Conservation (phyloP, 2,797 vertebrate species). For the Eutrigla gurnardus region DNA sequence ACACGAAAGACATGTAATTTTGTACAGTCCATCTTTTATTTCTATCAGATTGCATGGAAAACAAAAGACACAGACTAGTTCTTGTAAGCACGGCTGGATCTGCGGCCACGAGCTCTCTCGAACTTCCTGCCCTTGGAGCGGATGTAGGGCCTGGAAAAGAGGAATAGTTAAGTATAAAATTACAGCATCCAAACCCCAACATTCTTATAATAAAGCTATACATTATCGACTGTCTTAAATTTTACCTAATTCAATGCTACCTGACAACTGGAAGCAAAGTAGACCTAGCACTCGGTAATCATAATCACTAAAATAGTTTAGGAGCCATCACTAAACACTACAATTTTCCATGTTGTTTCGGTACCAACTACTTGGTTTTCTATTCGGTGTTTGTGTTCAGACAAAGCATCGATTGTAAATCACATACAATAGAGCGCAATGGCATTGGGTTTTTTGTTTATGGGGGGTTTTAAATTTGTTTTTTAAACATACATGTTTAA, state of each 20-base stretch:
- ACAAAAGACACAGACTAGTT: slow-evolving; percentile 80
- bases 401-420: background rate
- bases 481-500: background rate
- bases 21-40: slow-evolving; percentile 81
- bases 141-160: slow-evolving; percentile 83
- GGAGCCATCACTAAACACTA: background rate
- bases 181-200: no score
- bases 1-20: slow-evolving; percentile 33
- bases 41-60: slow-evolving; percentile 72
- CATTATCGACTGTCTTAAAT: background rate
- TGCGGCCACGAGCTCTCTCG: slow-evolving; percentile 89
- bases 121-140: slow-evolving; percentile 91
- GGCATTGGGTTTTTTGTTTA: background rate
- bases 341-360: background rate
- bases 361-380: background rate
- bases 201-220: background rate
- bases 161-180: slow-evolving; percentile 5
- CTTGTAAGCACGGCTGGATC: slow-evolving; percentile 88
- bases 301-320: background rate
- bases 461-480: background rate
- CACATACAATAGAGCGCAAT: background rate
- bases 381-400: background rate
- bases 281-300: background rate
- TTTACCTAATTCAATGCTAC: background rate
- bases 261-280: background rate